These are phyloP conservation scores for Crypturellus tataupa DNA, from an alignment of 2,797 vertebrate species.

Conservation along the genomic window DNA sequence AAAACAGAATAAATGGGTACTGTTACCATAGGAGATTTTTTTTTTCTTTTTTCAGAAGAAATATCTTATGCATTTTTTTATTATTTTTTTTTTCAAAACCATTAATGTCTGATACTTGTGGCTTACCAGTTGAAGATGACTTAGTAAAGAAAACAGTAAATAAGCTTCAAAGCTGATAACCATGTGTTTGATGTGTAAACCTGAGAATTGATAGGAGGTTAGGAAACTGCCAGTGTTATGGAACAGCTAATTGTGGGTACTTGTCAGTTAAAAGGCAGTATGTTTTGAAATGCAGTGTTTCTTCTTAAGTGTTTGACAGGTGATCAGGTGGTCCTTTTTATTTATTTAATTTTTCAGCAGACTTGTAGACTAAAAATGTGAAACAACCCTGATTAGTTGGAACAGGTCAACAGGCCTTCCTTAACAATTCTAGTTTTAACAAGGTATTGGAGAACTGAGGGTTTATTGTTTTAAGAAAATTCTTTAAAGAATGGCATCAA, in stretches of 20 bases:
- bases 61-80: not conserved
- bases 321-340: not conserved
- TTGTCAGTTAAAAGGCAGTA: not conserved
- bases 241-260: not conserved
- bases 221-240: not conserved
- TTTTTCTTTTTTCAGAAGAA: not conserved
- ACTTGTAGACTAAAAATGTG: too few relatives aligned
- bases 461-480: not conserved
- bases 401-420: not conserved
- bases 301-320: not conserved
- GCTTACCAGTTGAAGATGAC: not conserved
- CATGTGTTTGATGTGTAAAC: not conserved
- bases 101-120: not conserved
- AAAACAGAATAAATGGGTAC: not conserved
- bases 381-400: too few relatives aligned
- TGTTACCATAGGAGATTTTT: not conserved
- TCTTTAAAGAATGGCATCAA: not conserved
- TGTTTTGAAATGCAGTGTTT: not conserved
- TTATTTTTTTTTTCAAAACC: not conserved
- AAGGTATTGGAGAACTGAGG: not conserved
- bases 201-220: not conserved
- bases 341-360: too few relatives aligned
- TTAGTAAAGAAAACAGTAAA: not conserved
- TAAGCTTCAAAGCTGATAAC: not conserved
- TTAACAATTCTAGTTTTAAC: not conserved